phyloP scores from a whole-genome alignment of 2,888 invertebrate genomes.

The Eurytoma californica region DNA sequence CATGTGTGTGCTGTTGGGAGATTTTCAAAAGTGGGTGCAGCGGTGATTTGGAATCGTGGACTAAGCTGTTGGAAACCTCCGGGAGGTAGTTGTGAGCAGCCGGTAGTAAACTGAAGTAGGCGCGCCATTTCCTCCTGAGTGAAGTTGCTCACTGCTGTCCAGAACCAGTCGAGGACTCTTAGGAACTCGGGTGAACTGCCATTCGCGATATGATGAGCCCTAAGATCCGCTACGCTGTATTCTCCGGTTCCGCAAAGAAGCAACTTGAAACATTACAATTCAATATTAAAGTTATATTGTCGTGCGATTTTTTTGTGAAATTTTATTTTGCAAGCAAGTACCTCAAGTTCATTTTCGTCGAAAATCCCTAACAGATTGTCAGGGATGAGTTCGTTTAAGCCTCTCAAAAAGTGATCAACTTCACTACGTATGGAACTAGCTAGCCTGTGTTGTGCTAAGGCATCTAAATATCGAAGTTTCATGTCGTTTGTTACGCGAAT shows the following conservation, averaged over 20 bases:
- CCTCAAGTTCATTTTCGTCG: constrained; percentile 97
- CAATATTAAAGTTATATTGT: neutral
- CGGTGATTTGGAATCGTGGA: constrained; percentile 94
- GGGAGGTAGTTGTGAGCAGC: constrained; percentile 93
- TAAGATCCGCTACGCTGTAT: constrained; percentile 92
- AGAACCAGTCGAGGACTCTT: constrained; percentile 91
- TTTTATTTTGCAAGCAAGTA: constrained; percentile 67
- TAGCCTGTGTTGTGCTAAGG: constrained; percentile 91
- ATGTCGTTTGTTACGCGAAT: constrained; percentile 84
- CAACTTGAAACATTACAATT: constrained; percentile 77
- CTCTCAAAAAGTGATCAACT: constrained; percentile 91
- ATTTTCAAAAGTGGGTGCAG: constrained; percentile 92
- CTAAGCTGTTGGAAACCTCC: constrained; percentile 93
- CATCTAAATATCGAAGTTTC: constrained; percentile 90
- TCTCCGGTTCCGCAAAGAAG: constrained; percentile 95
- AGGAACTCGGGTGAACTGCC: constrained; percentile 89
- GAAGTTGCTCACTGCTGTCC: constrained; percentile 92
- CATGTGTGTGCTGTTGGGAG: constrained; percentile 96
- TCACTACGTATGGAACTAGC: constrained; percentile 89
- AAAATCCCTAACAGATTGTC: constrained; percentile 95
- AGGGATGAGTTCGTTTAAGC: constrained; percentile 92
- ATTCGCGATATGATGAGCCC: constrained; percentile 90
- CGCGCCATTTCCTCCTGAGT: constrained; percentile 95
- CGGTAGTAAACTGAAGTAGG: constrained; percentile 93
- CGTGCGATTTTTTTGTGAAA: neutral